Conservation (phyloP, 1,140 invertebrate genomes). For the Cataglyphis hispanica region DNA sequence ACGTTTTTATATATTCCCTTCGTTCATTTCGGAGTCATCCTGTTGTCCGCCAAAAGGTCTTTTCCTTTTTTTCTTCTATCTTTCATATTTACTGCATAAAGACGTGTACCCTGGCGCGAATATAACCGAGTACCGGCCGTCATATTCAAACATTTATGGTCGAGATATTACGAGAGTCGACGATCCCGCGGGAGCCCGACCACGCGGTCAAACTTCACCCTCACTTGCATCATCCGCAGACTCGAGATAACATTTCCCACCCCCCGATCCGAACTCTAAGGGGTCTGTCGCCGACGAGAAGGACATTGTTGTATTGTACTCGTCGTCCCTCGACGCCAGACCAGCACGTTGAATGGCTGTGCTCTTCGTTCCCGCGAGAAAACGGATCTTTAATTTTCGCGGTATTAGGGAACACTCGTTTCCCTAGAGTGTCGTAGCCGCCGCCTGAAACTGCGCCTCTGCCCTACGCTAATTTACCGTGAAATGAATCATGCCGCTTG, state of each 20-base stretch:
- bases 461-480: slow-evolving; percentile 52
- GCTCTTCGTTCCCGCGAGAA: slow-evolving; percentile 4
- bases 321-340: slow-evolving; percentile 68
- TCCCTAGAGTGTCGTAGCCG: slow-evolving; percentile 71
- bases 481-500: slow-evolving; percentile 55
- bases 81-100: slow-evolving; percentile 20
- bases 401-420: slow-evolving; percentile 74
- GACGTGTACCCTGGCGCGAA: neutral
- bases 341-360: slow-evolving; percentile 51
- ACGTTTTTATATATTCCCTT: neutral
- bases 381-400: slow-evolving; percentile 81
- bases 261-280: slow-evolving; percentile 17
- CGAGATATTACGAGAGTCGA: slow-evolving; percentile 71
- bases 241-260: slow-evolving; percentile 78
- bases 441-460: slow-evolving; percentile 27
- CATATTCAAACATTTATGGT: slow-evolving; percentile 74
- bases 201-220: slow-evolving; percentile 56
- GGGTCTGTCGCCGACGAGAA: slow-evolving; percentile 50
- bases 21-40: neutral
- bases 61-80: neutral
- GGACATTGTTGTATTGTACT: slow-evolving; percentile 73
- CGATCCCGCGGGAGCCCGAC: slow-evolving; percentile 65
- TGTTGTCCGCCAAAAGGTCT: neutral
- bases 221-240: slow-evolving; percentile 75
- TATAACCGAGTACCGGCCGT: neutral